These are phyloP conservation scores for Pluvialis apricaria DNA, from an alignment of 2,113 vertebrate species.

Conservation along the genomic window DNA sequence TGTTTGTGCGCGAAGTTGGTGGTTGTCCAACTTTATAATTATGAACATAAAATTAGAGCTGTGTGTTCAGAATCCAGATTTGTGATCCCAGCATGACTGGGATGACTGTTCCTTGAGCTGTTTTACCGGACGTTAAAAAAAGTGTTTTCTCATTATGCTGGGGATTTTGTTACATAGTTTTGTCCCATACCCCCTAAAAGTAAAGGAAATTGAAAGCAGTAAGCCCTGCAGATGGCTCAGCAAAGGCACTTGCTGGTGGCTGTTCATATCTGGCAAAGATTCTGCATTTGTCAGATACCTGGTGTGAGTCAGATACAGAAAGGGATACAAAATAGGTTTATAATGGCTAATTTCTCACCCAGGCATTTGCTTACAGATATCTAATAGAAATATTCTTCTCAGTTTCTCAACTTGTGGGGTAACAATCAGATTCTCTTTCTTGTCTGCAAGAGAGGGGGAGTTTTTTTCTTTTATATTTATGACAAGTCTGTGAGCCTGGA, in stretches of 20 bases:
- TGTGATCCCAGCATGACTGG: neutral
- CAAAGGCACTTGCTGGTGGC: neutral
- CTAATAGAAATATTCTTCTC: neutral
- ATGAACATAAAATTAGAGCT: slow-evolving; percentile 35
- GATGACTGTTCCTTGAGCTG: slow-evolving; percentile 3
- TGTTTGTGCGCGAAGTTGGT: slow-evolving; percentile 44
- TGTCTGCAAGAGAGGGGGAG: neutral
- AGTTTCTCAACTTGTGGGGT: neutral
- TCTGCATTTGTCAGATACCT: neutral
- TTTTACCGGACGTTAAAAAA: neutral
- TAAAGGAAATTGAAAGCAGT: slow-evolving; percentile 35
- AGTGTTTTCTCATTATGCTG: neutral
- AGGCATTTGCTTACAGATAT: neutral
- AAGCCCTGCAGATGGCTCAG: neutral
- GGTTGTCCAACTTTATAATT: slow-evolving; percentile 58
- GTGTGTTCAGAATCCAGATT: slow-evolving; percentile 36
- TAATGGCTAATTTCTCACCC: neutral
- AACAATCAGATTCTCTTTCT: neutral
- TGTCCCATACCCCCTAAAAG: neutral
- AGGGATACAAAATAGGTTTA: neutral
- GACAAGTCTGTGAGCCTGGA: neutral
- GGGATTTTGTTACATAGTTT: neutral
- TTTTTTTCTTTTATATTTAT: neutral
- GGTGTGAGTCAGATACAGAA: neutral
- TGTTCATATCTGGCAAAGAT: slow-evolving; percentile 9